These are phyloP conservation scores for Mactra quadrangularis DNA, from an alignment of 1,140 invertebrate species.

Conservation along the genomic window DNA sequence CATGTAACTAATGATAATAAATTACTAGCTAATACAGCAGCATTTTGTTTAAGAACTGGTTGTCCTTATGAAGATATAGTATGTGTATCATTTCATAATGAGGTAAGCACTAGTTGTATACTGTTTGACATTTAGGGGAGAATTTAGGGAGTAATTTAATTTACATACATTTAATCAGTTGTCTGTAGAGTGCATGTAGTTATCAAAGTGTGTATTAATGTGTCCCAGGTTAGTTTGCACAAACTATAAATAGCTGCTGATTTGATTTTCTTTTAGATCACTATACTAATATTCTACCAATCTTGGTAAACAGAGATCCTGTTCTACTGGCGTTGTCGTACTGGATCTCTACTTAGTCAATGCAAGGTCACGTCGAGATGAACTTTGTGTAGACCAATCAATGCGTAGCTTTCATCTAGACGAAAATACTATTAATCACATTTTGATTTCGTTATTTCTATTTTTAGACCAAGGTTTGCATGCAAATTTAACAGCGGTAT, in stretches of 20 bases:
- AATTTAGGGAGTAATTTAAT: background rate
- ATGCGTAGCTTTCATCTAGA: no score
- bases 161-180: background rate
- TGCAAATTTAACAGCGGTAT: no score
- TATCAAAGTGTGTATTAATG: background rate
- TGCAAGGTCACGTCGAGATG: no score
- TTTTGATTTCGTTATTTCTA: no score
- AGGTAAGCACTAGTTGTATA: constrained; percentile 9
- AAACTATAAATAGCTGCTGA: background rate
- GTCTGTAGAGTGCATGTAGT: background rate
- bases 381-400: no score
- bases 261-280: no score
- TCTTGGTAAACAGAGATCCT: no score
- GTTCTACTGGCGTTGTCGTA: no score
- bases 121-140: background rate
- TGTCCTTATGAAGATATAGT: constrained; percentile 21
- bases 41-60: constrained; percentile 49
- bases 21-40: constrained; percentile 42
- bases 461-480: no score
- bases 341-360: no score
- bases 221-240: background rate
- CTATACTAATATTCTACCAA: no score
- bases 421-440: no score
- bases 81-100: constrained; percentile 53
- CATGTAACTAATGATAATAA: constrained; percentile 43